Evolutionary conservation across 2,113 vertebrate species (phyloP).

Genomic region (Leptobrachium leishanense): DNA sequence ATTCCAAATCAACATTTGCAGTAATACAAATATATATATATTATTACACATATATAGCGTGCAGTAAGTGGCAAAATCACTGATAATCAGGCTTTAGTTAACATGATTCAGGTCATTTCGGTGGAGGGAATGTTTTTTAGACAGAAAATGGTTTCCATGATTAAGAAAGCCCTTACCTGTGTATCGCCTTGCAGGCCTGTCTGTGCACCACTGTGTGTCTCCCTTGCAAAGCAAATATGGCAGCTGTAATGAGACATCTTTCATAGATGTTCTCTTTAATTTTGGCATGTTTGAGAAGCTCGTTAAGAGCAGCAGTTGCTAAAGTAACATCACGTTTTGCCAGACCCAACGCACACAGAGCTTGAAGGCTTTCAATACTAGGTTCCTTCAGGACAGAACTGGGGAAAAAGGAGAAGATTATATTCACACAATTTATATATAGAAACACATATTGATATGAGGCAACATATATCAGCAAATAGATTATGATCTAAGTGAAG

Average conservation of each 20-base stretch:
- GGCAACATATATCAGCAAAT: too few relatives aligned
- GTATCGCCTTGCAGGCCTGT: conserved; percentile 82
- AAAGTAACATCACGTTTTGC: conserved; percentile 80
- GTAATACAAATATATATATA: too few relatives aligned
- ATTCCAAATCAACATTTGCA: too few relatives aligned
- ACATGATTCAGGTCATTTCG: too few relatives aligned
- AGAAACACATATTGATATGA: too few relatives aligned
- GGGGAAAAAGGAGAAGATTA: conserved; percentile 33
- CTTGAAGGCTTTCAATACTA: conserved; percentile 80
- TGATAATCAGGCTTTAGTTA: too few relatives aligned
- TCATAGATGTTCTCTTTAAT: conserved; percentile 65
- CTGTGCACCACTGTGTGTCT: conserved; percentile 74
- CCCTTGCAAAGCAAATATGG: conserved; percentile 81
- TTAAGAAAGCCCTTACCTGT: conserved; percentile 71
- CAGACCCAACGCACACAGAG: conserved; percentile 87
- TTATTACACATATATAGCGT: too few relatives aligned
- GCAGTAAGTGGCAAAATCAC: too few relatives aligned
- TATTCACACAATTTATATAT: too few relatives aligned
- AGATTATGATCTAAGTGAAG: too few relatives aligned
- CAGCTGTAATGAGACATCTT: conserved; percentile 80
- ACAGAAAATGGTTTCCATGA: too few relatives aligned
- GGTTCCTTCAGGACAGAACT: conserved; percentile 92
- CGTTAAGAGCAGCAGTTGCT: conserved; percentile 84
- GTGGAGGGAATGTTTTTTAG: too few relatives aligned
- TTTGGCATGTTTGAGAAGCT: conserved; percentile 79